Percentiles rank a stretch among this genome's conserved stretches.
phyloP scores from a whole-genome alignment of 2,113 vertebrate species.

The Entelurus aequoreus region DNA sequence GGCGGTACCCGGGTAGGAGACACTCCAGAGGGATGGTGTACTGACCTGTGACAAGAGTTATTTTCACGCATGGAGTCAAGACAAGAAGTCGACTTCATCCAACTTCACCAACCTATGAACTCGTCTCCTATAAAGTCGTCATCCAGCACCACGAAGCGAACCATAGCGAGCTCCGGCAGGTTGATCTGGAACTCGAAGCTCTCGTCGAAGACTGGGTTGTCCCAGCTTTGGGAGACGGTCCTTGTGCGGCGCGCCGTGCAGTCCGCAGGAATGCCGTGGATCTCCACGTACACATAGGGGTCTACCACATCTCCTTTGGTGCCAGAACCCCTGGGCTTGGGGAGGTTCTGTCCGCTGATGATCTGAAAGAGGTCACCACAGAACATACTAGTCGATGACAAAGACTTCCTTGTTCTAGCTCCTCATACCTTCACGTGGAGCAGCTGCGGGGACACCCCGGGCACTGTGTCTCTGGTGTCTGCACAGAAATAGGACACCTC shows the following conservation, averaged over 20 bases:
- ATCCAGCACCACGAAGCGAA: slow-evolving; percentile 91
- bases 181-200: slow-evolving; percentile 97
- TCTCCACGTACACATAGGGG: slow-evolving; percentile 90
- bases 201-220: slow-evolving; percentile 91
- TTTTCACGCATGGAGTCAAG: neutral
- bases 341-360: slow-evolving; percentile 91
- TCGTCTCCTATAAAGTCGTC: slow-evolving; percentile 95
- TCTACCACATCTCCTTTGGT: slow-evolving; percentile 93
- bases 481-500: slow-evolving; percentile 92
- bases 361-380: slow-evolving; percentile 68
- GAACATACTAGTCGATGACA: neutral
- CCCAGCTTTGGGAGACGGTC: slow-evolving; percentile 87
- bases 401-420: neutral
- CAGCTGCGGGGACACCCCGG: slow-evolving; percentile 89
- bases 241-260: slow-evolving; percentile 91
- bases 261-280: slow-evolving; percentile 92
- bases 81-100: neutral
- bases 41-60: slow-evolving; percentile 71
- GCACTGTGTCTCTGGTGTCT: slow-evolving; percentile 86
- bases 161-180: slow-evolving; percentile 90
- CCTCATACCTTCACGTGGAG: slow-evolving; percentile 75
- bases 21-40: slow-evolving; percentile 94
- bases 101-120: slow-evolving; percentile 76
- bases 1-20: slow-evolving; percentile 88
- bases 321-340: slow-evolving; percentile 87